These are phyloP conservation scores for Polyommatus icarus DNA, from an alignment of 2,888 invertebrate genomes.

Conservation along the genomic window DNA sequence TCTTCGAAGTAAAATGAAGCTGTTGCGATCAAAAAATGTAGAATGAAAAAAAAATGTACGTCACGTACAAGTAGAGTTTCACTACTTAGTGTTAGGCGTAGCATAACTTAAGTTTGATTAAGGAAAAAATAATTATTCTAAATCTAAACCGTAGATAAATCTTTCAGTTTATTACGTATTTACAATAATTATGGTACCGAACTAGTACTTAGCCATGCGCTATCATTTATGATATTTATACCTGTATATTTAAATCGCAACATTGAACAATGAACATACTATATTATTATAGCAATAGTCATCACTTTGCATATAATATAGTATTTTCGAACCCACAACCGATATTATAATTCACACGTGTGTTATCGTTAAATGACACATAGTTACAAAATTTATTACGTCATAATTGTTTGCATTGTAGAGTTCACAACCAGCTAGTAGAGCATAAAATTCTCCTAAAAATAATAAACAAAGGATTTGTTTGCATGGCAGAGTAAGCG, in stretches of 20 bases:
- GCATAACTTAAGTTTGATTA: not conserved
- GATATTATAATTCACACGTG: not conserved
- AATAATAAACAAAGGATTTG: not conserved
- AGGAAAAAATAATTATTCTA: not conserved
- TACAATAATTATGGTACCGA: not conserved
- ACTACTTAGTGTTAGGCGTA: too few relatives aligned
- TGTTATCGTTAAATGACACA: constrained; percentile 3
- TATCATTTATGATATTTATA: not conserved
- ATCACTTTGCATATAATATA: constrained; percentile 6
- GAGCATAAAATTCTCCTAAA: not conserved
- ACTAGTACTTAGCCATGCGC: not conserved
- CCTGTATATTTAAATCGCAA: not conserved
- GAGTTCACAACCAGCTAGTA: not conserved
- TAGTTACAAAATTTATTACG: constrained; percentile 17
- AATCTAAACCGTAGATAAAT: not conserved
- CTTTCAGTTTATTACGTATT: not conserved
- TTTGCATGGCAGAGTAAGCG: not conserved
- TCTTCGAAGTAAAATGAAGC: not conserved
- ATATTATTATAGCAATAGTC: constrained; percentile 3
- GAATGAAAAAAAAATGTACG: not conserved
- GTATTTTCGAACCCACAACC: not conserved
- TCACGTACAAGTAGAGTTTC: not conserved
- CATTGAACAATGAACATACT: not conserved
- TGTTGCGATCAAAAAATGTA: too few relatives aligned
- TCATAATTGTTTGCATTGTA: not conserved